Evolutionary conservation across 2,797 vertebrate genomes (phyloP).

Genomic region (Hippoglossus hippoglossus): DNA sequence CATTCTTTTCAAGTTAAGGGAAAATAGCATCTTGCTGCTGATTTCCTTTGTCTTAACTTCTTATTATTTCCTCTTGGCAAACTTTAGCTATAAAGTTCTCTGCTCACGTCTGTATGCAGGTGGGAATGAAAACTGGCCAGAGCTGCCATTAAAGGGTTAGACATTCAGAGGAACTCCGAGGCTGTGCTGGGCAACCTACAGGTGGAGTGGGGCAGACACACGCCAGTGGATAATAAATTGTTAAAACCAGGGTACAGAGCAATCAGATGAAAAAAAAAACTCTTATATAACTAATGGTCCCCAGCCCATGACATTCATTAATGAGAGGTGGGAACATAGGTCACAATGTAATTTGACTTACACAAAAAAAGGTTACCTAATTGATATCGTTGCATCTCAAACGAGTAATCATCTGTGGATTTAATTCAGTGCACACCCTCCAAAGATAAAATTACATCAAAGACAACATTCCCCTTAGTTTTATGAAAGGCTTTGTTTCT

Average conservation of each 20-base stretch:
- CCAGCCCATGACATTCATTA: slow-evolving; percentile 29
- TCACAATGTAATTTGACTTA: slow-evolving; percentile 45
- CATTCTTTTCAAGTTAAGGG: slow-evolving; percentile 36
- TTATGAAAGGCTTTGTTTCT: slow-evolving; percentile 24
- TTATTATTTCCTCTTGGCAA: slow-evolving; percentile 19
- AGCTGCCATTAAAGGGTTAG: slow-evolving; percentile 38
- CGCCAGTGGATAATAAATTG: slow-evolving; percentile 46
- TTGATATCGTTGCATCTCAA: slow-evolving; percentile 37
- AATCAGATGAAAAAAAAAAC: slow-evolving; percentile 47
- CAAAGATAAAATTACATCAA: slow-evolving; percentile 10
- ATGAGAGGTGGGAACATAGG: slow-evolving; percentile 45
- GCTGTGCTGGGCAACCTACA: slow-evolving; percentile 19
- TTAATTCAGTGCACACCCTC: slow-evolving; percentile 42
- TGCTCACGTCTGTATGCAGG: slow-evolving; percentile 24
- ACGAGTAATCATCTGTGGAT: slow-evolving; percentile 50
- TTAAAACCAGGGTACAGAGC: slow-evolving; percentile 50
- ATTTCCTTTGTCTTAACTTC: slow-evolving; percentile 8
- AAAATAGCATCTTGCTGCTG: not conserved
- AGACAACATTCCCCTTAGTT: slow-evolving; percentile 13
- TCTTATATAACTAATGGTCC: slow-evolving; percentile 48
- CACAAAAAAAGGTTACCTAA: slow-evolving; percentile 45
- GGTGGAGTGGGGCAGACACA: slow-evolving; percentile 33
- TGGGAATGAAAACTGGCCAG: slow-evolving; percentile 30
- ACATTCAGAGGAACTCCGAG: slow-evolving; percentile 21
- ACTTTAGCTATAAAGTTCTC: slow-evolving; percentile 8